Conservation (phyloP, 2,888 invertebrate genomes). For the Acrocera orbiculus region DNA sequence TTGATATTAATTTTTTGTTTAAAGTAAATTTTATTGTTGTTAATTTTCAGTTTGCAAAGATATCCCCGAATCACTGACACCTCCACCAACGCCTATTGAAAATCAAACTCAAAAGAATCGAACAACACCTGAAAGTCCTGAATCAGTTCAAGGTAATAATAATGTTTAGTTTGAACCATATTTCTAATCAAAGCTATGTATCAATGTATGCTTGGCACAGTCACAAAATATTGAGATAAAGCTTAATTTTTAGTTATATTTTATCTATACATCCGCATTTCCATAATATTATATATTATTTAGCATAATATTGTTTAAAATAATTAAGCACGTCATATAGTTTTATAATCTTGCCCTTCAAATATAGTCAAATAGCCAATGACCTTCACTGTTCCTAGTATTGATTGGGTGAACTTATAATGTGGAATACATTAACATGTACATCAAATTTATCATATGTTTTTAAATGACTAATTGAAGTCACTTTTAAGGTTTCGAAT, state of each 20-base stretch:
- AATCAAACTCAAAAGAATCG: conserved; percentile 9
- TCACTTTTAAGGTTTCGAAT: no score
- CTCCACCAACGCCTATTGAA: conserved; percentile 30
- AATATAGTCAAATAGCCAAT: no score
- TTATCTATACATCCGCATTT: conserved; percentile 10
- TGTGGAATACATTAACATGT: no score
- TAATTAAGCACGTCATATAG: no score
- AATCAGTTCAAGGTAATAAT: conserved; percentile 11
- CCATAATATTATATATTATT: no score
- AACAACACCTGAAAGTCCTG: conserved; percentile 11
- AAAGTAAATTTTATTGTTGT: background rate
- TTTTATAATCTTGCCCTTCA: no score
- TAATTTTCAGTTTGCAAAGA: conserved; percentile 18
- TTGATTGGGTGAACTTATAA: no score
- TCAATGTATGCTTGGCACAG: conserved; percentile 3
- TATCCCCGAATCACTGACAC: conserved; percentile 27
- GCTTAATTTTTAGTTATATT: conserved; percentile 4
- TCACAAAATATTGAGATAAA: conserved; percentile 3
- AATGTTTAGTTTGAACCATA: background rate
- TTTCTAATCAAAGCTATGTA: conserved; percentile 2
- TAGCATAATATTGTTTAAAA: no score
- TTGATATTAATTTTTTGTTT: background rate
- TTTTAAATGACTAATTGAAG: no score
- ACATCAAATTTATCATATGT: no score
- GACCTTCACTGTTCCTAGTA: no score